Evolutionary conservation across 1,140 invertebrate species (phyloP).

Genomic region (Meloidogyne hapla): DNA sequence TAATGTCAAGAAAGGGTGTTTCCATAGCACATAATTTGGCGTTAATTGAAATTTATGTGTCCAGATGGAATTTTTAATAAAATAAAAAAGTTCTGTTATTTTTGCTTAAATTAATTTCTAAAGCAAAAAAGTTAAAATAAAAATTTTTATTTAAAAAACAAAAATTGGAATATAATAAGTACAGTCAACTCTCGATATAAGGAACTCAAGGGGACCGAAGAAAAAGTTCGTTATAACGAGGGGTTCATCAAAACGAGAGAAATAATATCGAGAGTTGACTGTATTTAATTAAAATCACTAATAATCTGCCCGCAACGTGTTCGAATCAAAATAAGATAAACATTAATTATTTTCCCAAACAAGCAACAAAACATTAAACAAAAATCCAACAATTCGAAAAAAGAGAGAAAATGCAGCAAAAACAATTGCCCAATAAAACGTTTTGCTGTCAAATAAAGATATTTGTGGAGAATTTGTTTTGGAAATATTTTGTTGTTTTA

Average conservation of each 20-base stretch:
- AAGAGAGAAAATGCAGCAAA: conserved; percentile 22
- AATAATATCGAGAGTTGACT: too few relatives aligned
- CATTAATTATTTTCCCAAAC: background rate
- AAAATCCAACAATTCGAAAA: background rate
- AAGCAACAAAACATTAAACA: background rate
- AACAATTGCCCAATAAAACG: conserved; percentile 1
- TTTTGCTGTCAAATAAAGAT: background rate
- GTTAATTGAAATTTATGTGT: conserved; percentile 31
- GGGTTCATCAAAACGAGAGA: too few relatives aligned
- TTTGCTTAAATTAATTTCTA: background rate
- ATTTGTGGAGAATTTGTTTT: background rate
- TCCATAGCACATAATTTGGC: conserved; percentile 34
- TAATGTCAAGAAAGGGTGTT: conserved; percentile 28
- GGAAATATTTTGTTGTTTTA: background rate
- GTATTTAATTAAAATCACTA: too few relatives aligned
- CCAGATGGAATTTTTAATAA: conserved; percentile 18
- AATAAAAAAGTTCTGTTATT: background rate
- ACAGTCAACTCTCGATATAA: too few relatives aligned
- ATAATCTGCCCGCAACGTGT: too few relatives aligned
- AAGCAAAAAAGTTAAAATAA: too few relatives aligned
- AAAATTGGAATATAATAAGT: too few relatives aligned
- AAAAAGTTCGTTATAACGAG: too few relatives aligned
- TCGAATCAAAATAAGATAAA: too few relatives aligned
- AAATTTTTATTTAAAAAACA: background rate
- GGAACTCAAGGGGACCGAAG: too few relatives aligned